phyloP scores from a whole-genome alignment of 2,797 vertebrate genomes.

The Neosilurus hyrtlii region DNA sequence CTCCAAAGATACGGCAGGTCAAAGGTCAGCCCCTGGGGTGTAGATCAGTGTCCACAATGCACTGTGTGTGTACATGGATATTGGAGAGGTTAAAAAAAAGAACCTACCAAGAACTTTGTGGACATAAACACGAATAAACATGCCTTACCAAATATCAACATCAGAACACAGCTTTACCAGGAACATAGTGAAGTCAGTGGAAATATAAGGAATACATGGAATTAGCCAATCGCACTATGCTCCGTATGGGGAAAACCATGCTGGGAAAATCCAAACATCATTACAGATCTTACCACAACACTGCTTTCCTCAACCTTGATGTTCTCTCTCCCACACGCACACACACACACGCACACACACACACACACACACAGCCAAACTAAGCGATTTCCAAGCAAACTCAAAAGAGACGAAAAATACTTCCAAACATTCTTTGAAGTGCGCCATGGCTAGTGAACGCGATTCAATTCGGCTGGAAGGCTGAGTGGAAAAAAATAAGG shows the following conservation, averaged over 20 bases:
- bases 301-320: not conserved
- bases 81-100: no score
- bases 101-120: not conserved
- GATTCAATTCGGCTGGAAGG: constrained; percentile 31
- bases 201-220: not conserved
- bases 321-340: not conserved
- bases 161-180: constrained; percentile 6
- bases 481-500: constrained; percentile 21
- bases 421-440: constrained; percentile 12
- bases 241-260: not conserved
- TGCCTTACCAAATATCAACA: constrained; percentile 21
- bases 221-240: not conserved
- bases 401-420: constrained; percentile 14
- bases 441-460: not conserved
- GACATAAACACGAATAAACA: constrained; percentile 34
- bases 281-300: not conserved
- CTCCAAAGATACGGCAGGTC: not conserved
- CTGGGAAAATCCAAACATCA: not conserved
- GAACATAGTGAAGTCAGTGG: not conserved
- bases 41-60: not conserved
- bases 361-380: not conserved
- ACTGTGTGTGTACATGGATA: not conserved
- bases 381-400: constrained; percentile 21
- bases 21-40: not conserved
- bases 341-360: not conserved